Evolutionary conservation across 1,140 invertebrate genomes (phyloP).

Genomic region (Bombus sylvicola): DNA sequence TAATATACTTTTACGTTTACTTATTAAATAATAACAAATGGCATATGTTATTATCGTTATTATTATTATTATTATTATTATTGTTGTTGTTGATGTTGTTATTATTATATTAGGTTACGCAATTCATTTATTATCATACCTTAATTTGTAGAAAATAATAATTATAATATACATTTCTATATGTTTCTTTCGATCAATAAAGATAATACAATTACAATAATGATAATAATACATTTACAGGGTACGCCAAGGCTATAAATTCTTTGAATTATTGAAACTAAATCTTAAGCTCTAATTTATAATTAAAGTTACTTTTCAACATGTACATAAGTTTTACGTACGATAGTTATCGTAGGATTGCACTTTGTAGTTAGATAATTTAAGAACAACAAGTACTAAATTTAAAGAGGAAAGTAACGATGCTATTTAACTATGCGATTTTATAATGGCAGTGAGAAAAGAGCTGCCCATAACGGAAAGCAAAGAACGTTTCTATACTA

Average conservation of each 20-base stretch:
- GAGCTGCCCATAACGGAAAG: conserved; percentile 59
- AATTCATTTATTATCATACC: conserved; percentile 74
- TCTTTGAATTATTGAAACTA: conserved; percentile 50
- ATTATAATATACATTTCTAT: conserved; percentile 71
- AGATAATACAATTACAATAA: conserved; percentile 47
- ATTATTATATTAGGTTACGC: conserved; percentile 45
- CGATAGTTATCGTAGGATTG: conserved; percentile 23
- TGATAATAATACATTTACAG: conserved; percentile 63
- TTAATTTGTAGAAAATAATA: conserved; percentile 78
- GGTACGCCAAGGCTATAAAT: conserved; percentile 44
- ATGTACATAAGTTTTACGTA: conserved; percentile 4
- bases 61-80: conserved; percentile 2
- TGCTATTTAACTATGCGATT: conserved; percentile 52
- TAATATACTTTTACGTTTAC: not conserved
- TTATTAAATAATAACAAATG: conserved; percentile 8
- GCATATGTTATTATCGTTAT: not conserved
- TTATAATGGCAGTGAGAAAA: conserved; percentile 74
- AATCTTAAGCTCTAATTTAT: conserved; percentile 28
- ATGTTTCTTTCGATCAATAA: conserved; percentile 58
- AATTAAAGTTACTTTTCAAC: conserved; percentile 31
- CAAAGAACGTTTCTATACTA: conserved; percentile 9
- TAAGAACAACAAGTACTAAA: conserved; percentile 52
- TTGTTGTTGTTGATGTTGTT: not conserved
- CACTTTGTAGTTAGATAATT: conserved; percentile 42
- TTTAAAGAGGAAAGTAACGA: conserved; percentile 52